Evolutionary conservation across 1,140 invertebrate genomes (phyloP).

Genomic region (Amyelois transitella): DNA sequence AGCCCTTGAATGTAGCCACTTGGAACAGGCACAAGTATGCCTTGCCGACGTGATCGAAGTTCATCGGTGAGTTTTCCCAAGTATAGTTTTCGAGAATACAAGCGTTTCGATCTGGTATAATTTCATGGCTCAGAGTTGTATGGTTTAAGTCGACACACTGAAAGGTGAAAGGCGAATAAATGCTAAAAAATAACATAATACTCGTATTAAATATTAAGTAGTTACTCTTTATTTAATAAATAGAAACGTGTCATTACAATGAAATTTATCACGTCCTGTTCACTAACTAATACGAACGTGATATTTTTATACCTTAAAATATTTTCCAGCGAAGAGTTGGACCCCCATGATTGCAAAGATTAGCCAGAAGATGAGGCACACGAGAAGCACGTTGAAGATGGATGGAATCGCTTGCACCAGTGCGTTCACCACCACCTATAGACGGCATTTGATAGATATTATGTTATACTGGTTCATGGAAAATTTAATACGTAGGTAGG

Average conservation of each 20-base stretch:
- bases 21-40: constrained; percentile 98
- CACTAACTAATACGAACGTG: no score
- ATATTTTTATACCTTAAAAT: constrained; percentile 79
- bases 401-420: constrained; percentile 95
- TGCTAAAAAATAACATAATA: no score
- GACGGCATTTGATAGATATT: neutral
- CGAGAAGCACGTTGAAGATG: constrained; percentile 95
- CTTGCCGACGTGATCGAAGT: constrained; percentile 98
- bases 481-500: no score
- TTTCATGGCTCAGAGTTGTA: constrained; percentile 86
- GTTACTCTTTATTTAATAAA: no score
- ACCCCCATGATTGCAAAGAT: constrained; percentile 97
- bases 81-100: constrained; percentile 92
- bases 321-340: constrained; percentile 95
- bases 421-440: constrained; percentile 88
- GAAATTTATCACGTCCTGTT: no score
- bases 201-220: no score
- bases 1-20: constrained; percentile 98
- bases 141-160: constrained; percentile 92
- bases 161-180: no score
- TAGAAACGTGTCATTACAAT: no score
- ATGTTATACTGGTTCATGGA: no score
- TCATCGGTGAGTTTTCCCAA: constrained; percentile 97
- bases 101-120: constrained; percentile 88
- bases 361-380: constrained; percentile 95